Evolutionary conservation across 2,797 vertebrate species (phyloP).

Genomic region (Alectoris magna): DNA sequence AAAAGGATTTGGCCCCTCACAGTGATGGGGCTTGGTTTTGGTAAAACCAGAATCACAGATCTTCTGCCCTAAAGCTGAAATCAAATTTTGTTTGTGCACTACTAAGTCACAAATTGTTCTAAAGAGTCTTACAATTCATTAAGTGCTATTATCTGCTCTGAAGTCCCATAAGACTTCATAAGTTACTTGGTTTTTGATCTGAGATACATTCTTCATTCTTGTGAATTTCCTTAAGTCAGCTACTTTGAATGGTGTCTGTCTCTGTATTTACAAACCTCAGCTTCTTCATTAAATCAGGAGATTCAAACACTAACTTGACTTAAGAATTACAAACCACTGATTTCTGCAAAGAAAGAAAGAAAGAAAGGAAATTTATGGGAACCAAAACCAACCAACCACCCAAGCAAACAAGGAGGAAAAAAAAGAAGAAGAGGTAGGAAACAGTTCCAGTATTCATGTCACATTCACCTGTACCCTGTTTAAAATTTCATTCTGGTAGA

Average conservation of each 20-base stretch:
- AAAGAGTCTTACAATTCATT: background rate
- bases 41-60: background rate
- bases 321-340: background rate
- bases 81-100: background rate
- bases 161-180: background rate
- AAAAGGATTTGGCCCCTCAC: conserved; percentile 42
- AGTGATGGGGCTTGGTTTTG: background rate
- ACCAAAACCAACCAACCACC: background rate
- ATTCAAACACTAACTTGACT: background rate
- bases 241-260: background rate
- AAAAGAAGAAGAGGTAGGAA: rapidly evolving
- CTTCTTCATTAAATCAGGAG: background rate
- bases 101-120: background rate
- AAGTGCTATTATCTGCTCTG: background rate
- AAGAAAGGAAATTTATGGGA: background rate
- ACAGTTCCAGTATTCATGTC: background rate
- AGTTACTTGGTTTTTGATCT: background rate
- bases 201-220: background rate
- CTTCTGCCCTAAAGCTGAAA: background rate
- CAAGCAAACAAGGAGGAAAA: rapidly evolving
- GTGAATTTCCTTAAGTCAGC: background rate
- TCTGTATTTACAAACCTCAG: background rate
- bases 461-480: background rate
- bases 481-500: conserved; percentile 27
- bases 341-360: background rate